Base-by-base conservation (phyloP, 2,888 invertebrate genomes). In the Nebria brevicollis region DNA sequence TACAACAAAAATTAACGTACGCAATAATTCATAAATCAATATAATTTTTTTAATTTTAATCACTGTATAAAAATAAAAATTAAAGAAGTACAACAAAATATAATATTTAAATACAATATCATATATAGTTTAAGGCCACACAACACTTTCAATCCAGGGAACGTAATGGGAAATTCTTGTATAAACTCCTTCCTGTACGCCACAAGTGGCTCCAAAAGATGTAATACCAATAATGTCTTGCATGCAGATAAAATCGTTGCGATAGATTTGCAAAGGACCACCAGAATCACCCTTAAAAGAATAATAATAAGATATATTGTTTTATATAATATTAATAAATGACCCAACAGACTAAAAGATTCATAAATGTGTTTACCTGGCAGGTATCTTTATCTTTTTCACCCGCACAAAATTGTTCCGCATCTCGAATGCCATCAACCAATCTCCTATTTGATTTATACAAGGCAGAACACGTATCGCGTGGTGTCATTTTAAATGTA, bases 271-370 rank as follows among this genome's bases (percentile, higher is more conserved):
- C 0, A 94, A 87, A 0, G 94, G 93, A 0, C 94, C 94, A 11
- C 94, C 94, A 82, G 93, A 93, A 89, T 94, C 94, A 0, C 94
- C 94, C 93, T 93, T 86, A 8, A 85, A 83, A 13, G 11, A 54
- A 54, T 54, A 54, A 54, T 54, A 54, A 54, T 54, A 54, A 54
- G 8, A 54, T 6, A 54, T 13, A 54, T 13, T 54, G 4, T 34
- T 34, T 34, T 1, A 34, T 34, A 5, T 34, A 34, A 34, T 34
- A 34, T 5, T 34, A 34, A 34, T 34, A 34, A 4, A 34, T 0
- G 34, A 34, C 34, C 34, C 34, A 34, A 34, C 5, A 34, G 34
- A 5, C 34, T 2, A 34, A 34, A 34, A 5, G 34, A 34, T 34
- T 34, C 5, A 34, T 34, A 34, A 34, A 34, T 34, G 54, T 13